Evolutionary conservation across 2,888 invertebrate species (phyloP).

Genomic region (Eupithecia pulchellata): DNA sequence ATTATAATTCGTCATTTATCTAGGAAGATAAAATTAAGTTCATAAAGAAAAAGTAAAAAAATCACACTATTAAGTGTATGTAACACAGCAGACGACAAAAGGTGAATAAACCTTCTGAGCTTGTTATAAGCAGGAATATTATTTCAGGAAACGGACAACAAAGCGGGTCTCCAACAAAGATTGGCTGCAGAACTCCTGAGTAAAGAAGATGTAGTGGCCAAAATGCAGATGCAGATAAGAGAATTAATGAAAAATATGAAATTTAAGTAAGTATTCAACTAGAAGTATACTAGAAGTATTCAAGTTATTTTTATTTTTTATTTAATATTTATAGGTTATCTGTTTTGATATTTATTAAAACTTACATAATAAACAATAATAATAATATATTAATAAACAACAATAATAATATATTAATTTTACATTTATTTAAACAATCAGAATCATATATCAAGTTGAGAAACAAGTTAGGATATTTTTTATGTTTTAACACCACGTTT

Average conservation of each 20-base stretch:
- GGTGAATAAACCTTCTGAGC: background rate
- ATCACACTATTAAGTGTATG: background rate
- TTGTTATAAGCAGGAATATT: background rate
- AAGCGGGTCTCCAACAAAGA: constrained; percentile 78
- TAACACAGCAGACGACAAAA: background rate
- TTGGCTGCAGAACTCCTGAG: constrained; percentile 77
- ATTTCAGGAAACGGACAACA: constrained; percentile 73
- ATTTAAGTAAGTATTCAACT: constrained; percentile 76
- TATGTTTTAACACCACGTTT: too few species aligned
- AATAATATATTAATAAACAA: too few species aligned
- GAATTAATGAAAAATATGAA: constrained; percentile 76
- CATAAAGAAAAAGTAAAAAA: background rate
- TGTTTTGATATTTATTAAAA: too few species aligned
- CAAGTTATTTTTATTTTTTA: too few species aligned
- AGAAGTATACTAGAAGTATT: too few species aligned
- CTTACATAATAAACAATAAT: too few species aligned
- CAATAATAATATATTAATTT: too few species aligned
- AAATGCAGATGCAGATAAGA: constrained; percentile 77
- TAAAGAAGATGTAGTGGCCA: constrained; percentile 76
- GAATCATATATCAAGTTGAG: too few species aligned
- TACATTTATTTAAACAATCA: too few species aligned
- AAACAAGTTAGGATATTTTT: too few species aligned
- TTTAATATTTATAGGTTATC: too few species aligned
- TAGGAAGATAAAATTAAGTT: background rate
- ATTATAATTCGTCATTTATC: background rate